Evolutionary conservation across 2,888 invertebrate species (phyloP), one percentile per base, ranked within the genome.

Genomic region (Kuschelorhynchus macadamiae): DNA sequence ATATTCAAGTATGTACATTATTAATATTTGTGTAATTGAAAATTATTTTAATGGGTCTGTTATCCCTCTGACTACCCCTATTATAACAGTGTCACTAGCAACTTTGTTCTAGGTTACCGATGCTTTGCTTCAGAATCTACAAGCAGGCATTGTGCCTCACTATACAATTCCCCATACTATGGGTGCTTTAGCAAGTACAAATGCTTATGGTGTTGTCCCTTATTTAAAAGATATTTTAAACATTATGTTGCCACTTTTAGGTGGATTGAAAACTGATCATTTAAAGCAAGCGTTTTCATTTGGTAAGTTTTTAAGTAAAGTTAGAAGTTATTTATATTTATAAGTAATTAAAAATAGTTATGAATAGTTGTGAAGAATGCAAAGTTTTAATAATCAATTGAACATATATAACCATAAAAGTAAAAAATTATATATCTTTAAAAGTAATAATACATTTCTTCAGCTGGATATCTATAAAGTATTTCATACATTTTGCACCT

Each of bases 111-210:
- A 90, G 90, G 90, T 94, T 21, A 91, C 95, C 82, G 91, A 92
- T 56, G 88, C 89, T 0, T 84, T 96, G 20, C 87, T 93, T 74
- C 86, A 87, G 71, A 91, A 93, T 78, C 81, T 89, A 44, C 86
- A 87, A 21, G 85, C 87, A 14, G 88, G 88, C 1, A 83, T 86
- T 0, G 85, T 93, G 21, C 95, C 96, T 0, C 95, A 97, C 85
- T 92, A 92, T 82, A 92, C 93, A 77, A 87, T 97, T 47, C 89
- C 95, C 20, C 92, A 93, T 79, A 94, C 95, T 0, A 86, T 98
- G 79, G 97, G 95, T 21, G 91, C 93, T 21, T 85, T 98, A 55
- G 93, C 97, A 0, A 88, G 90, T 18, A 90, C 91, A 25, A 96
- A 97, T 87, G 91, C 94, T 0, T 88, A 88, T 74, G 93, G 90